A percentile compares a stretch with the other conserved stretches of the same genome.
Evolutionary conservation across 2,113 vertebrate species (phyloP).

Genomic region (Lontra canadensis): DNA sequence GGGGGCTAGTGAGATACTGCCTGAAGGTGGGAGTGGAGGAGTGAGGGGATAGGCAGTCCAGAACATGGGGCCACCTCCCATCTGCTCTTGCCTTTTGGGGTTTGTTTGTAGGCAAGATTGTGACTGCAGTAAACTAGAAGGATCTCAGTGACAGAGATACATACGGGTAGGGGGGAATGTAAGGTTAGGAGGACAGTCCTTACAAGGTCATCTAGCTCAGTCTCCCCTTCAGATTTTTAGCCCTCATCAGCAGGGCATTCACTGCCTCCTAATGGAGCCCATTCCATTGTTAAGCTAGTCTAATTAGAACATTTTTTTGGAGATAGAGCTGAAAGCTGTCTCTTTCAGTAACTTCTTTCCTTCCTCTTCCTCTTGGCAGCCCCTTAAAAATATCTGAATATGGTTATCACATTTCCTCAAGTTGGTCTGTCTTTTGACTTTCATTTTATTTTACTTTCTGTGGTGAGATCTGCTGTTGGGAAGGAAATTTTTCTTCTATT

Average conservation of each 20-base stretch:
- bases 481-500: neutral
- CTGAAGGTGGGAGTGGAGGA: neutral
- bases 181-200: neutral
- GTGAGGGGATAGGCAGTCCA: neutral
- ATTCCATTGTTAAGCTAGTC: neutral
- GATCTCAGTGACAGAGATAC: neutral
- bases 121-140: neutral
- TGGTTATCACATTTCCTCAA: neutral
- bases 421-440: neutral
- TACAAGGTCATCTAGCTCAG: neutral
- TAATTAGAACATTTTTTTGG: neutral
- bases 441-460: neutral
- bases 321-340: neutral
- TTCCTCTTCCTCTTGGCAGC: conserved; percentile 16
- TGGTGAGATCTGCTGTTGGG: neutral
- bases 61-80: neutral
- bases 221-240: neutral
- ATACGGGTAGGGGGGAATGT: neutral
- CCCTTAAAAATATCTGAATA: conserved; percentile 35
- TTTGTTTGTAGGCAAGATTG: neutral
- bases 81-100: conserved; percentile 1
- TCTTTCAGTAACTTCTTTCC: conserved; percentile 17
- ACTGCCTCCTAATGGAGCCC: neutral
- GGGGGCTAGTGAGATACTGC: neutral
- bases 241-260: neutral